phyloP scores from a whole-genome alignment of 1,140 invertebrate genomes.

The Vollenhovia emeryi region DNA sequence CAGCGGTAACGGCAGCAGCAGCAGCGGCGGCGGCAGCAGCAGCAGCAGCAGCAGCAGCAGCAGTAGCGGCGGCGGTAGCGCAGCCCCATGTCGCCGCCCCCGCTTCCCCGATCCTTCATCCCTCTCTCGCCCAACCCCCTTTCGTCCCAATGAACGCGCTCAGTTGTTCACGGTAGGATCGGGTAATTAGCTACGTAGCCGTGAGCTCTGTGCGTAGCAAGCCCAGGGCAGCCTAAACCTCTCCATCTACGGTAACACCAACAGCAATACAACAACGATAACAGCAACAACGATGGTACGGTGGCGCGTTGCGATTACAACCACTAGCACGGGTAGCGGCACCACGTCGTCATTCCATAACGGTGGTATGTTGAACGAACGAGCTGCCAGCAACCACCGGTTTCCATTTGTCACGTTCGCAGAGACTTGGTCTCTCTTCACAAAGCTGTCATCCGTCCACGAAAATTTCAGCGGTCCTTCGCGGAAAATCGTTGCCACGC shows the following conservation, averaged over 20 bases:
- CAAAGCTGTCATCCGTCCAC: conserved; percentile 67
- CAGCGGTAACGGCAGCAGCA: not conserved
- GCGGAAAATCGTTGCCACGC: not conserved
- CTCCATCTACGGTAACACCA: conserved; percentile 63
- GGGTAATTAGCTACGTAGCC: conserved; percentile 81
- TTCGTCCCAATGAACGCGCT: conserved; percentile 76
- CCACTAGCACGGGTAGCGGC: not conserved
- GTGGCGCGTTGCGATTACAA: conserved; percentile 50
- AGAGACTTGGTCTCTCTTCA: conserved; percentile 56
- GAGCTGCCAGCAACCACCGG: conserved; percentile 73
- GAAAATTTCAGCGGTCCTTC: conserved; percentile 63
- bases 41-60: not conserved
- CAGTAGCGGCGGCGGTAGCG: conserved; percentile 21
- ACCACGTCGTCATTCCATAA: conserved; percentile 43
- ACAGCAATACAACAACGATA: conserved; percentile 58
- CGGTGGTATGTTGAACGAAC: conserved; percentile 52
- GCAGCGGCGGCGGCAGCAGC: not conserved
- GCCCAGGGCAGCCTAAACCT: conserved; percentile 69
- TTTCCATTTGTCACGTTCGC: conserved; percentile 75
- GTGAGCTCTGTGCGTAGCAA: conserved; percentile 72
- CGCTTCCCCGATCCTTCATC: conserved; percentile 19
- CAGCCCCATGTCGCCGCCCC: conserved; percentile 16
- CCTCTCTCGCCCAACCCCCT: conserved; percentile 48
- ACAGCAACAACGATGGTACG: conserved; percentile 26
- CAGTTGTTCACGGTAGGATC: conserved; percentile 77